Base-by-base conservation (phyloP, 30 jellyfish, hydroid and myxozoan species). In the Calvadosia cruxmelitensis region DNA sequence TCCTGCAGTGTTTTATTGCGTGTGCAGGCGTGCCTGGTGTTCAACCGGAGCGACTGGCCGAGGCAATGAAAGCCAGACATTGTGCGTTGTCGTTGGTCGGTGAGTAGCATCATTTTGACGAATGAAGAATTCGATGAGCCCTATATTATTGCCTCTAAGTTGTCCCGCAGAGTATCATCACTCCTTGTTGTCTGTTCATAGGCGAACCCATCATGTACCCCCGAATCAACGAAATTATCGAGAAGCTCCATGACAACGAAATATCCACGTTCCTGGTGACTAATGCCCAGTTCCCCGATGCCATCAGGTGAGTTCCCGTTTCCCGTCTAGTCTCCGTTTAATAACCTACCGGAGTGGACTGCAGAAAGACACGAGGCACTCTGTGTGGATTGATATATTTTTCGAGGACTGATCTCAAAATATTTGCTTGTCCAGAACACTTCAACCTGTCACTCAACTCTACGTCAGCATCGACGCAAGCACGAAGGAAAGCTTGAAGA, bases 191-290 rank as follows among this genome's bases (percentile, higher is more conserved):
- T 76, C 26, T 25, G 0, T 33, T 53, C 62, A 1, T 52, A 84
- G 99, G 99, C 33, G 99, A 92, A 69, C 99, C 99, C 1, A 92
- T 92, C 3, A 92, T 92, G 99, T 92, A 92, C 66, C 99, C 99
- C 30, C 72, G 75, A 53, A 92, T 92, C 67, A 92, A 92, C 77
- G 92, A 71, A 50, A 53, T 85, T 83, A 73, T 92, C 13, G 92
- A 85, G 52, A 74, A 81, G n/a, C 92, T 92, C 12, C 99, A 92
- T 77, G 72, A 84, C 48, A 85, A 92, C 32, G 73, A 64, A 51
- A 85, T 92, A 16, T 92, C 99, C 0, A 80, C 99, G 24, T 84
- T 92, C 70, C 78, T 92, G 10, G 99, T 92, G 1, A 92, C 99
- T 27, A 92, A 92, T 67, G 99, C 99, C 1, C 99, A 92, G 69